Conservation (phyloP, 2,113 vertebrate species). For the Clarias gariepinus region DNA sequence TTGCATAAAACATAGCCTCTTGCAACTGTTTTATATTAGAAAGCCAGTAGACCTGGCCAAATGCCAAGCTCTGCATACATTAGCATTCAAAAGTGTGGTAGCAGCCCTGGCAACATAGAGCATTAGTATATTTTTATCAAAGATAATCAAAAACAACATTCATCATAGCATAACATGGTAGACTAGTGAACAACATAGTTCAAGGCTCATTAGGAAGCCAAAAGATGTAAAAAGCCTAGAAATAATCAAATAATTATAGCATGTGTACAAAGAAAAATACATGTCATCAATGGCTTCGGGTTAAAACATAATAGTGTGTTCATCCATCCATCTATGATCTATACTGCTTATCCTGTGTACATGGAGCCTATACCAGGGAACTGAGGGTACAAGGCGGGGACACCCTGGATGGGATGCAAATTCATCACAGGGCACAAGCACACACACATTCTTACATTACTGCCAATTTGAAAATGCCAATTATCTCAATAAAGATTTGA, state of each 20-base stretch:
- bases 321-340: no score
- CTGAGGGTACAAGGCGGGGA: no score
- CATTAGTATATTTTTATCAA: conserved; percentile 81
- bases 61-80: conserved; percentile 77
- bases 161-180: conserved; percentile 81
- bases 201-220: conserved; percentile 30
- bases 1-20: conserved; percentile 60
- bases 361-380: no score
- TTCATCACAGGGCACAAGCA: no score
- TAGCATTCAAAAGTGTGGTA: conserved; percentile 75
- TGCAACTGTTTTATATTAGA: conserved; percentile 60
- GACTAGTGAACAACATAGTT: conserved; percentile 49
- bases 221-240: conserved; percentile 50
- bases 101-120: conserved; percentile 66
- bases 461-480: no score
- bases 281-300: conserved; percentile 57
- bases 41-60: conserved; percentile 70
- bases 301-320: conserved; percentile 62
- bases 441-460: no score
- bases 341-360: no score
- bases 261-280: conserved; percentile 55
- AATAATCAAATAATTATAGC: conserved; percentile 65
- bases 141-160: conserved; percentile 78
- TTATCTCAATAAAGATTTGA: no score
- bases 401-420: no score